Evolutionary conservation across 1,140 invertebrate genomes (phyloP), one percentile per base, ranked within the genome.

Genomic region (Episyrphus balteatus): DNA sequence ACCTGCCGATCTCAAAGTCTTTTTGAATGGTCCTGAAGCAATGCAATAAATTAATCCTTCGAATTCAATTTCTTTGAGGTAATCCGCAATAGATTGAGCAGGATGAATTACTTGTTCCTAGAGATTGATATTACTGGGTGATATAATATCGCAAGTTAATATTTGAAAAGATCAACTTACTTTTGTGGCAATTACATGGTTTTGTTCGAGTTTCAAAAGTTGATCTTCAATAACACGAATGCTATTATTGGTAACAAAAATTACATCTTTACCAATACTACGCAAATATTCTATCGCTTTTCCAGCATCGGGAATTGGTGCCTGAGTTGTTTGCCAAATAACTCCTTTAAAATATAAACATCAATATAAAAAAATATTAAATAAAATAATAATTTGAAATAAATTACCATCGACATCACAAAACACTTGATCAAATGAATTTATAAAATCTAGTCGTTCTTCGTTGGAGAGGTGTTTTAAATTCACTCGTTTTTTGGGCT

Each of bases 191-290:
- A 61, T 69, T 17, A 72, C 53, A 31, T 69, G 31, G 31, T 71
- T 59, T 1, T 61, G 63, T 32, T 56, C 39, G 21, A 75, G 67
- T 32, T 61, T 56, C 0, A 48, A 51, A 40, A 59, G 56, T 44
- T 72, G 70, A 14, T 62, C 55, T n/a, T 70, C 54, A 42, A 57
- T 46, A 0, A 50, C 56, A 32, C 61, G 21, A 19, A 70, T 56
- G 44, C 67, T 73, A 58, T 88, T 87, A 57, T 88, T 88, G 2
- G 83, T 82, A 1, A 86, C 73, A 49, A 79, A 79, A 48, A 79
- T 72, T 0, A 86, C 69, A 47, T 72, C 73, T 60, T 88, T 88
- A 0, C 80, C 81, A 43, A 77, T 50, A 8, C 70, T 53, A 50
- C 72, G 64, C 30, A 84, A 72, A 44, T 66, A 61, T 21, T 66